phyloP scores from a whole-genome alignment of 2,797 vertebrate genomes.

The Protosalanx chinensis region DNA sequence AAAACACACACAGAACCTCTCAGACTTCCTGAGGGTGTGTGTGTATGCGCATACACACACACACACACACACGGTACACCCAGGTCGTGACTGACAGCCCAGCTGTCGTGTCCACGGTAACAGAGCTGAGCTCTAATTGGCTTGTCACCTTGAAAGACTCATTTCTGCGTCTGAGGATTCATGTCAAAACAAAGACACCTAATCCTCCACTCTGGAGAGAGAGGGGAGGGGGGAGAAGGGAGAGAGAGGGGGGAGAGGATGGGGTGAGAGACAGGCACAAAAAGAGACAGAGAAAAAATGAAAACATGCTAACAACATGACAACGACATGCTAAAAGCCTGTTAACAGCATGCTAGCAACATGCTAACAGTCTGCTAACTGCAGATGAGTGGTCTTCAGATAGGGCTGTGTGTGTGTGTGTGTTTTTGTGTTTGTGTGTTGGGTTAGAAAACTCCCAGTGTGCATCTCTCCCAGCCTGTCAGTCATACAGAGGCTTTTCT shows the following conservation, averaged over 20 bases:
- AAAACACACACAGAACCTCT: constrained; percentile 53
- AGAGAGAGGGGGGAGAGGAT: constrained; percentile 44
- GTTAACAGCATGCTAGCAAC: too few species aligned
- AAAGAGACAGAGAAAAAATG: too few species aligned
- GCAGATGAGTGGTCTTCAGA: too few species aligned
- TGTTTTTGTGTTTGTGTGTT: too few species aligned
- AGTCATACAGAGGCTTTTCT: too few species aligned
- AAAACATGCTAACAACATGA: too few species aligned
- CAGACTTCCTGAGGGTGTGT: constrained; percentile 19
- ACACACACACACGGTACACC: background rate
- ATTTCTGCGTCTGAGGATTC: constrained; percentile 61
- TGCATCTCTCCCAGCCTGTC: too few species aligned
- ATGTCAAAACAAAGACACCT: constrained; percentile 74
- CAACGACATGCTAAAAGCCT: too few species aligned
- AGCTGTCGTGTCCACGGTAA: constrained; percentile 48
- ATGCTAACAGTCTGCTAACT: too few species aligned
- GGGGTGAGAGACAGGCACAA: constrained; percentile 15
- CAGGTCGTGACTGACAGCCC: constrained; percentile 54
- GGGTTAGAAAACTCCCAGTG: too few species aligned
- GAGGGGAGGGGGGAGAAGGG: constrained; percentile 32
- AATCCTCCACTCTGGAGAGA: constrained; percentile 53
- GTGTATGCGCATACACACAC: background rate
- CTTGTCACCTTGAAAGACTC: constrained; percentile 69
- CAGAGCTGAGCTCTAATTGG: constrained; percentile 63
- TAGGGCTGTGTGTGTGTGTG: background rate